Evolutionary conservation across 1,140 invertebrate species (phyloP).

Genomic region (Apis cerana): DNA sequence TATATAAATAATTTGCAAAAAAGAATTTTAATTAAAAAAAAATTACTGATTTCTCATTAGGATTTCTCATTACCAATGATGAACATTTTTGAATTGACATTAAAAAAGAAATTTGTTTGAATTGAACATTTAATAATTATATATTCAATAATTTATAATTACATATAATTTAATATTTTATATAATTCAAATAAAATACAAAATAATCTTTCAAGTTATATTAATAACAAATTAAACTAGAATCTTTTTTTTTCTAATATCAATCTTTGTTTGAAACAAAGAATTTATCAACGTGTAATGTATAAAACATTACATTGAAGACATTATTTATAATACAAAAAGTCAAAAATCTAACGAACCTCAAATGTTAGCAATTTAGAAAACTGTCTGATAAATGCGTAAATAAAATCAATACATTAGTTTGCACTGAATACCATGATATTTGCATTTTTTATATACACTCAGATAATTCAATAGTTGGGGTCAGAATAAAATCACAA

Average conservation of each 20-base stretch:
- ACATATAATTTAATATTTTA: background rate
- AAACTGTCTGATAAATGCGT: constrained; percentile 4
- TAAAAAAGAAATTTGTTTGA: background rate
- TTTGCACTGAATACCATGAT: background rate
- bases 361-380: constrained; percentile 5
- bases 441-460: background rate
- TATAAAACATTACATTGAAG: background rate
- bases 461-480: background rate
- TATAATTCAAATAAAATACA: background rate
- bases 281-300: background rate
- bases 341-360: constrained; percentile 23
- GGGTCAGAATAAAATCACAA: constrained; percentile 7
- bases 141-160: too few species aligned
- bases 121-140: too few species aligned
- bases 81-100: background rate
- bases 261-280: background rate
- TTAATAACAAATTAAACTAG: background rate
- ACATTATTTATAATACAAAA: background rate
- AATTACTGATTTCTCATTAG: too few species aligned
- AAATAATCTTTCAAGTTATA: background rate
- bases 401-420: constrained; percentile 3
- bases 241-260: background rate
- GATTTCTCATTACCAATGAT: background rate
- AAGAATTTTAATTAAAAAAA: background rate
- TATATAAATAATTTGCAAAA: background rate